phyloP scores from a whole-genome alignment of 2,797 vertebrate species.

The Urocyon cinereoargenteus region DNA sequence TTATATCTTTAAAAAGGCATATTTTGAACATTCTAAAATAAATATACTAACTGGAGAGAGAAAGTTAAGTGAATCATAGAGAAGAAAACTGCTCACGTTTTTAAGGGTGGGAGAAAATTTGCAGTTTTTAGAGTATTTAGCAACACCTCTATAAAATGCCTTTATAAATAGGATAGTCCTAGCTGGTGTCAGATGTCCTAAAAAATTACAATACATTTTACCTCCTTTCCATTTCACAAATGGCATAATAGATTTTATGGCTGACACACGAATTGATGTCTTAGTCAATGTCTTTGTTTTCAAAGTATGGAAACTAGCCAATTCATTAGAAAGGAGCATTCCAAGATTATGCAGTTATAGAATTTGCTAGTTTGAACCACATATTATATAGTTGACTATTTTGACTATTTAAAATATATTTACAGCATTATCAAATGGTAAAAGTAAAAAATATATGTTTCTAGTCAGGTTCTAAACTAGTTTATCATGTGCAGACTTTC shows the following conservation, averaged over 20 bases:
- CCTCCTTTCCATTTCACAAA: not conserved
- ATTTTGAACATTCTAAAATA: not conserved
- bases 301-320: not conserved
- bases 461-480: not conserved
- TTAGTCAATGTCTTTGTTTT: not conserved
- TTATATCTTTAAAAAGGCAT: not conserved
- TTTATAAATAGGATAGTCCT: not conserved
- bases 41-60: not conserved
- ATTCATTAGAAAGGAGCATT: not conserved
- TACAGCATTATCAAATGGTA: not conserved
- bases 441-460: not conserved
- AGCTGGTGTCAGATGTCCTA: not conserved
- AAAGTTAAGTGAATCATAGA: not conserved
- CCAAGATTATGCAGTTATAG: not conserved
- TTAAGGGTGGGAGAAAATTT: not conserved
- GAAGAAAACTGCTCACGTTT: not conserved
- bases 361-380: not conserved
- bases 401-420: not conserved
- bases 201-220: not conserved
- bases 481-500: not conserved
- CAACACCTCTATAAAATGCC: not conserved
- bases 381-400: not conserved
- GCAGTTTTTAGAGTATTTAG: not conserved
- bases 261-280: not conserved
- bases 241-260: not conserved